phyloP scores from a whole-genome alignment of 1,140 invertebrate genomes.

The Zaprionus davidi region DNA sequence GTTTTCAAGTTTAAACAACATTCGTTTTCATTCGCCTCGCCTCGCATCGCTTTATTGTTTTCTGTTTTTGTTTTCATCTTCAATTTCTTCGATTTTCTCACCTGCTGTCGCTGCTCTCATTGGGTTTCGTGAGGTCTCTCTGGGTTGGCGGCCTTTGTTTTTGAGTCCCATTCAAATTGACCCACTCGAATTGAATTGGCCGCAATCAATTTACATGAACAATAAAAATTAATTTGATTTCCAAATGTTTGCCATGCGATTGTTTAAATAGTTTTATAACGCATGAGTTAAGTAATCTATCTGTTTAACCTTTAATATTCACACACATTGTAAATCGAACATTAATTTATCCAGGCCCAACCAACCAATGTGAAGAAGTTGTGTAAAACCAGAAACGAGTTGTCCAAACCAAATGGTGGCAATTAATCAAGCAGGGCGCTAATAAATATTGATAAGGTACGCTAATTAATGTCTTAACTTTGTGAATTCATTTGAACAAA shows the following conservation, averaged over 20 bases:
- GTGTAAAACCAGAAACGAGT: neutral
- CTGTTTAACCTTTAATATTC: conserved; percentile 16
- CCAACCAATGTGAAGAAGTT: conserved; percentile 1
- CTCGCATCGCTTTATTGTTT: conserved; percentile 26
- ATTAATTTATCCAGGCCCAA: conserved; percentile 1
- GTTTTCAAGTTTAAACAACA: conserved; percentile 50
- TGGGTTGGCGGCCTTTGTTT: conserved; percentile 28
- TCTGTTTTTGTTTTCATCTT: conserved; percentile 44
- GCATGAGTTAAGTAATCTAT: conserved; percentile 24
- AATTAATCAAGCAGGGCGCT: conserved; percentile 24
- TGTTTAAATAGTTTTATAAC: conserved; percentile 22
- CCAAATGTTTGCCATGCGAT: neutral
- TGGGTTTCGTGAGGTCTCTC: neutral
- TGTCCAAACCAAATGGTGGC: conserved; percentile 2
- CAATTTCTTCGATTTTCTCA: conserved; percentile 38
- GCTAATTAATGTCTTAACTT: conserved; percentile 4
- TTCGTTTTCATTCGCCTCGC: conserved; percentile 17
- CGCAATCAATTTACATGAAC: conserved; percentile 26
- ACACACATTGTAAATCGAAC: neutral
- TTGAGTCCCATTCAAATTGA: conserved; percentile 20
- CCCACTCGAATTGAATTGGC: conserved; percentile 18
- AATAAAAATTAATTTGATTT: conserved; percentile 22
- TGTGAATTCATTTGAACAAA: neutral
- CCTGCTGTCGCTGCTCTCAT: neutral
- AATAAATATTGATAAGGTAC: neutral